These are phyloP conservation scores for Polyploca ridens DNA, from an alignment of 2,888 invertebrate genomes.

Conservation along the genomic window DNA sequence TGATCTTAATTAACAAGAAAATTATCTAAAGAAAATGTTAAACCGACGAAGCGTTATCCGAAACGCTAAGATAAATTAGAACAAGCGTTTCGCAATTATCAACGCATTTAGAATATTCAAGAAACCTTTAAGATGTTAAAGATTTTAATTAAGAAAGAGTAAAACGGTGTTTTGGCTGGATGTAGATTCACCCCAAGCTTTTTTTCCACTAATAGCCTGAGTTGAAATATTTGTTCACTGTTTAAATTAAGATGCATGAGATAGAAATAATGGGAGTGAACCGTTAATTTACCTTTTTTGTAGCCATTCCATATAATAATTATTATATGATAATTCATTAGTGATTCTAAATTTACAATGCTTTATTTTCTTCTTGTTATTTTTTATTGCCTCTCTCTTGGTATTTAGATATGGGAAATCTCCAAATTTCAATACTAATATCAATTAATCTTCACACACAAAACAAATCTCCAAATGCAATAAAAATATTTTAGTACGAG, in stretches of 20 bases:
- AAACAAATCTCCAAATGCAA: no score
- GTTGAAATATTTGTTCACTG: constrained; percentile 17
- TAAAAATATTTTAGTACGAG: no score
- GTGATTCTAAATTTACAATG: no score
- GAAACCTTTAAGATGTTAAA: constrained; percentile 18
- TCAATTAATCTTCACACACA: no score
- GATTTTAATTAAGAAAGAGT: constrained; percentile 27
- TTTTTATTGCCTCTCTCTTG: no score
- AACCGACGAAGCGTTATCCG: background rate
- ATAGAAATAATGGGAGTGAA: background rate
- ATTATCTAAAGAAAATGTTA: background rate
- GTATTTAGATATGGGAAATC: no score
- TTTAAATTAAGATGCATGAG: background rate
- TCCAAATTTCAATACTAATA: no score
- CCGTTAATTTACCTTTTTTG: no score
- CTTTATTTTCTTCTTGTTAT: no score
- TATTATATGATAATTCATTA: no score
- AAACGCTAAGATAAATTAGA: constrained; percentile 8
- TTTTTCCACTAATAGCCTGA: constrained; percentile 20
- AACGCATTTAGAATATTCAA: constrained; percentile 19
- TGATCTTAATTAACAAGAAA: background rate
- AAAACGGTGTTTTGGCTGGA: constrained; percentile 17
- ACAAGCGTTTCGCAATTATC: constrained; percentile 13
- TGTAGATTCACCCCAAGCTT: constrained; percentile 20
- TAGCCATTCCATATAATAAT: no score